Evolutionary conservation across 2,797 vertebrate genomes (phyloP).

Genomic region (Clarias laeviceps): DNA sequence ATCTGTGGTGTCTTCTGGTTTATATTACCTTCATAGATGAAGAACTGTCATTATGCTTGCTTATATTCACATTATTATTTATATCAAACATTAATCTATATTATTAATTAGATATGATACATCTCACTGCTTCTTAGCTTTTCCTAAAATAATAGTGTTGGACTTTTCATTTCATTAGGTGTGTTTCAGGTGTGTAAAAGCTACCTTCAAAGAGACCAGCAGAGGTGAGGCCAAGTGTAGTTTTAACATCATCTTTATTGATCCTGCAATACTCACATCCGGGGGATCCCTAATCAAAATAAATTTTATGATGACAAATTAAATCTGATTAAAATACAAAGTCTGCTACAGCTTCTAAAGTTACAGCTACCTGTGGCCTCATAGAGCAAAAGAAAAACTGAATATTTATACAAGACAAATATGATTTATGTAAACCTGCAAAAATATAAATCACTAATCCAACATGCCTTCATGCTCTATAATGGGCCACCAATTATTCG

Average conservation of each 20-base stretch:
- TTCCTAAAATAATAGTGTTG: not conserved
- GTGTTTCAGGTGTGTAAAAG: conserved; percentile 28
- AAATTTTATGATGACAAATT: not conserved
- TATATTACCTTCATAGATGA: not conserved
- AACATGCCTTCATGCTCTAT: not conserved
- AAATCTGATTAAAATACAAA: not conserved
- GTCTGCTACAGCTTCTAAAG: not conserved
- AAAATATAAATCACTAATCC: not conserved
- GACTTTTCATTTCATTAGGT: not conserved
- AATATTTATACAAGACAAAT: not conserved
- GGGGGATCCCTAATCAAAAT: conserved; percentile 62
- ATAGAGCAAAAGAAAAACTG: not conserved
- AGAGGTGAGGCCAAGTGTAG: conserved; percentile 58
- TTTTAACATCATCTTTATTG: conserved; percentile 62
- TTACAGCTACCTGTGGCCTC: not conserved
- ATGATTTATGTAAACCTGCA: not conserved
- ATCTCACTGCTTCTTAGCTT: not conserved
- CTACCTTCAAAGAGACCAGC: conserved; percentile 68
- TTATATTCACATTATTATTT: not conserved
- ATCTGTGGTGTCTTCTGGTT: not conserved
- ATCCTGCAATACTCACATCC: conserved; percentile 78
- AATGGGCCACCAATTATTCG: not conserved
- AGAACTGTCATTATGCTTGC: not conserved
- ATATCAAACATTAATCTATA: too few species aligned
- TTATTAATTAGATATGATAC: not conserved